Base-by-base conservation (phyloP, 1,140 invertebrate species). In the Rhopalosiphum maidis region DNA sequence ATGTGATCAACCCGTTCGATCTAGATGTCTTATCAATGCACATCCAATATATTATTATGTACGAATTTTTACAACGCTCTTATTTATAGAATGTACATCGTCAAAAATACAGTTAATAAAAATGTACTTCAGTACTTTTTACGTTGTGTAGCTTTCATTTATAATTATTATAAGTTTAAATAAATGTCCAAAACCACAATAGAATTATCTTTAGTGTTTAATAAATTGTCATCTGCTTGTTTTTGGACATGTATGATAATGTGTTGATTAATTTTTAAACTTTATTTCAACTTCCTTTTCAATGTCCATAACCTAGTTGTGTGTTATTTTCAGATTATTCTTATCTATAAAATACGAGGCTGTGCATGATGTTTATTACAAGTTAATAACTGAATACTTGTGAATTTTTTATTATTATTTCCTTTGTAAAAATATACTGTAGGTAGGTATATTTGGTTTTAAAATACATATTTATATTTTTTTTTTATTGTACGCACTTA, bases 251-350 rank as follows among this genome's bases (percentile, higher is more conserved):
- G 21, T 23, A n/a, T 51, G 30, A 35, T 48, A 51, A 35, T 35
- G 35, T 8, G 23, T 9, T 8, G 48, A 88, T 54, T 89, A 54
- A 37, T 35, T 89, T 51, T 54, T 54, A 37, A 54, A 15, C 30
- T 11, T 89, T 89, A 51, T 86, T 48, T 48, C n/a, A 51, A 25
- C 48, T 89, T 37, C 54, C 54, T 89, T 55, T 55, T 4, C 51
- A 35, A 35, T n/a, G 87, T 55, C 51, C 48, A 55, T 89, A 89
- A 89, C 88, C 88, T 55, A 89, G 88, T 89, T 89, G 22, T 18
- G 35, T 55, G n/a, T 25, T 55, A 2, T 89, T 89, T 46, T 55
- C 21, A 55, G 48, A 55, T 89, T 55, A 89, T 25, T 89, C 46
- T 88, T 88, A 88, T 88, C 87, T 89, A 54, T 51, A 23, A 22